Percentiles rank a stretch among this genome's conserved stretches.
Conservation (phyloP, 2,797 vertebrate species). For the Muraenolepis orangiensis region DNA sequence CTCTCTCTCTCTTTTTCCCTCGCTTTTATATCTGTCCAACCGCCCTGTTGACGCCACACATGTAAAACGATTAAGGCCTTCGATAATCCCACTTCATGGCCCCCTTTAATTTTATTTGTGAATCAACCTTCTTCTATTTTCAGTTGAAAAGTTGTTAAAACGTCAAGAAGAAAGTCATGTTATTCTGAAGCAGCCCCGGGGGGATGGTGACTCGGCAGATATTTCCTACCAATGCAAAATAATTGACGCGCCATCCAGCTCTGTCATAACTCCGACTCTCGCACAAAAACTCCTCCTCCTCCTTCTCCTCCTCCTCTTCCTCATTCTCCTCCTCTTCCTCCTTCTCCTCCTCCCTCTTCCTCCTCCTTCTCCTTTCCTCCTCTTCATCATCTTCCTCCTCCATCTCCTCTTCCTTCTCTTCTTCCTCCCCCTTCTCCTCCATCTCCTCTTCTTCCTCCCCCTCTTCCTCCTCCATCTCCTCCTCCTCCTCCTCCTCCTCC, state of each 20-base stretch:
- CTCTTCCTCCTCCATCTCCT: too few relatives aligned
- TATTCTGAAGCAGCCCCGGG: not conserved
- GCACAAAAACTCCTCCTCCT: not conserved
- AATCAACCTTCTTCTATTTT: not conserved
- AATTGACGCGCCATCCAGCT: not conserved
- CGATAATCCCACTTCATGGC: not conserved
- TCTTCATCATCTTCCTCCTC: not conserved
- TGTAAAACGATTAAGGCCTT: not conserved
- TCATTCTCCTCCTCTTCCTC: conserved; percentile 19
- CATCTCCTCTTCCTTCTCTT: too few relatives aligned
- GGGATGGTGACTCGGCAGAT: not conserved
- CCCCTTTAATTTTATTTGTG: not conserved
- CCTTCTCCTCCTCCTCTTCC: not conserved
- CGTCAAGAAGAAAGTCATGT: not conserved
- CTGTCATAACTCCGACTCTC: conserved; percentile 13
- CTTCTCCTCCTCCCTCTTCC: conserved; percentile 13
- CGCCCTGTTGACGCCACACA: not conserved
- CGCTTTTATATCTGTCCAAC: not conserved
- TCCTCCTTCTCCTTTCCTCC: not conserved
- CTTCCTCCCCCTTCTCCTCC: conserved; percentile 1
- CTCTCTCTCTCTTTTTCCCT: not conserved
- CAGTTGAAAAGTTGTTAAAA: too few relatives aligned
- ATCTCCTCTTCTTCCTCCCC: too few relatives aligned
- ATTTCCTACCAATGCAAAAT: not conserved
- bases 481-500: conserved; percentile 15